Evolutionary conservation across 2,797 vertebrate species (phyloP).

Genomic region (Coluber constrictor): DNA sequence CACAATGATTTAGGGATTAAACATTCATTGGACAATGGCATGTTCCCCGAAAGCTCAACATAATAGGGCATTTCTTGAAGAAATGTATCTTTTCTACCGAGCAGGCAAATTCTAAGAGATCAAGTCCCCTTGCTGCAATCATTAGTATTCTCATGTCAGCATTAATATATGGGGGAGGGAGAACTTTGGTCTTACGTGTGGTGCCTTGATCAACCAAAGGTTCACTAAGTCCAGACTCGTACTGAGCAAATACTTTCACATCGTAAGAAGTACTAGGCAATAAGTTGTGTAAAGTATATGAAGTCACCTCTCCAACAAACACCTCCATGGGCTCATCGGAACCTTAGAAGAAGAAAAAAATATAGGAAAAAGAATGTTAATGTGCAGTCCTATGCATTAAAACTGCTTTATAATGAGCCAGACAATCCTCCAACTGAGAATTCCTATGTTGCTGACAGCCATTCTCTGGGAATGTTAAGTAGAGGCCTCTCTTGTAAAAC

Average conservation of each 20-base stretch:
- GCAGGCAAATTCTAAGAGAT: not conserved
- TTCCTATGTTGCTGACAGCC: not conserved
- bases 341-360: slow-evolving; percentile 64
- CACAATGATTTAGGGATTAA: not conserved
- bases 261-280: slow-evolving; percentile 90
- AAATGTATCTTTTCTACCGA: not conserved
- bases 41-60: not conserved
- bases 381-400: not conserved
- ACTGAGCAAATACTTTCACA: slow-evolving; percentile 88
- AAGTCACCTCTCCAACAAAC: slow-evolving; percentile 91
- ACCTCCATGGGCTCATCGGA: slow-evolving; percentile 79
- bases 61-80: not conserved
- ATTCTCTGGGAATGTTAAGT: not conserved
- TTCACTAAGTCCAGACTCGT: slow-evolving; percentile 82
- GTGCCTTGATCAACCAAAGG: slow-evolving; percentile 87
- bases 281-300: slow-evolving; percentile 89
- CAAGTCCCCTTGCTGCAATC: not conserved
- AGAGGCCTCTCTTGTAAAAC: not conserved
- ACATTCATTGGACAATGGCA: not conserved
- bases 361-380: slow-evolving; percentile 27
- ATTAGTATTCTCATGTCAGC: not conserved
- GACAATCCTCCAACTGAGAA: not conserved
- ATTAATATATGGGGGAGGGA: not conserved
- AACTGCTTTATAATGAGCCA: not conserved
- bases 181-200: slow-evolving; percentile 78